Percentiles rank a stretch among this genome's conserved stretches.
These are phyloP conservation scores for Nannospalax galili DNA, from an alignment of 2,113 vertebrate species.

Conservation along the genomic window DNA sequence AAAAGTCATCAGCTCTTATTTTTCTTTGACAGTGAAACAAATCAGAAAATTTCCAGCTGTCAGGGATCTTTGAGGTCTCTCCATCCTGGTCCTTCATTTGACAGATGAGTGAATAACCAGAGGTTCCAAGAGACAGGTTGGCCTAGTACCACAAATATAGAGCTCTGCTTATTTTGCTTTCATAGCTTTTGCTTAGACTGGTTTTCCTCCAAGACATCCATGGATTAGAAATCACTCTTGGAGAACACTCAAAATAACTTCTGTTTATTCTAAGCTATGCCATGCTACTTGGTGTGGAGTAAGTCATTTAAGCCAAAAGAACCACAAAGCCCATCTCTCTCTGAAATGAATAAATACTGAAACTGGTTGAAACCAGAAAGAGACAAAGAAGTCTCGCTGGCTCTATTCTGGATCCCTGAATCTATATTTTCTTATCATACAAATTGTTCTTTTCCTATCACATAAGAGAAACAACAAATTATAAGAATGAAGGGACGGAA, in stretches of 20 bases:
- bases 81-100: not conserved
- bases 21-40: not conserved
- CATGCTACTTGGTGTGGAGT: conserved; percentile 63
- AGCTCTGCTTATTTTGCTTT: conserved; percentile 78
- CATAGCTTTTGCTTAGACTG: conserved; percentile 78
- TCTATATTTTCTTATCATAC: conserved; percentile 62
- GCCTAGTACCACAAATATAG: conserved; percentile 57
- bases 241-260: conserved; percentile 80
- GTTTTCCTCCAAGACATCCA: conserved; percentile 81
- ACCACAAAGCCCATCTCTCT: conserved; percentile 13
- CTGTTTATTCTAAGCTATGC: conserved; percentile 77
- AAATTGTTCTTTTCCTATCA: conserved; percentile 67
- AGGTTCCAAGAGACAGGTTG: not conserved
- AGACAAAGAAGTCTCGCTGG: conserved; percentile 66
- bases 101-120: not conserved
- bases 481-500: conserved; percentile 58
- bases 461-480: conserved; percentile 46
- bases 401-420: not conserved
- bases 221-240: conserved; percentile 79
- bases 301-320: conserved; percentile 66
- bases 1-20: not conserved
- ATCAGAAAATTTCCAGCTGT: conserved; percentile 19
- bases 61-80: not conserved
- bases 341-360: conserved; percentile 59
- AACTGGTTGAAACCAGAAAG: conserved; percentile 44